phyloP scores from a whole-genome alignment of 2,113 vertebrate genomes.

The Mungos mungo region DNA sequence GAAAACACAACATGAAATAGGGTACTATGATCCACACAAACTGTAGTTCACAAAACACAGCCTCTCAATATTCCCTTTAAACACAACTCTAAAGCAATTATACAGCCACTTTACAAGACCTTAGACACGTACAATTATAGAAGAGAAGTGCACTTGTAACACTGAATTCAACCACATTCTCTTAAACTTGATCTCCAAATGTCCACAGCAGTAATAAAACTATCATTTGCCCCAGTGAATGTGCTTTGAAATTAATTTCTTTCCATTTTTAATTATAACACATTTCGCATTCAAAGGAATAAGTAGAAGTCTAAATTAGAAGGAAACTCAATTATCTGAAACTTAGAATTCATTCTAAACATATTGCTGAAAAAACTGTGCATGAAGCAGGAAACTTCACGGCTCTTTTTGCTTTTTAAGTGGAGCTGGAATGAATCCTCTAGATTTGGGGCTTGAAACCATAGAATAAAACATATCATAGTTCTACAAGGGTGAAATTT shows the following conservation, averaged over 20 bases:
- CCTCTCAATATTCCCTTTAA: slow-evolving; percentile 67
- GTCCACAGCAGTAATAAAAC: slow-evolving; percentile 37
- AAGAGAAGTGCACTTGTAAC: slow-evolving; percentile 20
- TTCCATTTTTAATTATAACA: slow-evolving; percentile 59
- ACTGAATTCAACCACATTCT: slow-evolving; percentile 43
- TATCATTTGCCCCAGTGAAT: slow-evolving; percentile 12
- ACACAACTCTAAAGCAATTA: slow-evolving; percentile 45
- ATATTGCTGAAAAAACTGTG: slow-evolving; percentile 11
- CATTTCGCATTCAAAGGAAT: slow-evolving; percentile 39
- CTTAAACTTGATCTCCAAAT: slow-evolving; percentile 55
- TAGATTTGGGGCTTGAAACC: slow-evolving; percentile 25
- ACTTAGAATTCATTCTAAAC: slow-evolving; percentile 47
- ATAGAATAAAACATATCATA: neutral
- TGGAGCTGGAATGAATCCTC: neutral
- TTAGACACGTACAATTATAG: slow-evolving; percentile 35
- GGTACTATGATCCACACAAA: neutral
- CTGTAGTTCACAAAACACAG: slow-evolving; percentile 39
- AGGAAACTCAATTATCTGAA: slow-evolving; percentile 58
- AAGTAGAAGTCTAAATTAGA: slow-evolving; percentile 53
- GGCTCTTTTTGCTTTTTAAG: neutral
- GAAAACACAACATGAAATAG: slow-evolving; percentile 57
- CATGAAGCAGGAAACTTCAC: neutral
- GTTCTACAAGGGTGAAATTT: neutral
- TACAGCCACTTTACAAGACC: slow-evolving; percentile 35
- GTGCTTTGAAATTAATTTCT: slow-evolving; percentile 52